Evolutionary conservation across 2,113 vertebrate species (phyloP), one percentile per base, ranked within the genome.

Genomic region (Chlorodrepanis virens): DNA sequence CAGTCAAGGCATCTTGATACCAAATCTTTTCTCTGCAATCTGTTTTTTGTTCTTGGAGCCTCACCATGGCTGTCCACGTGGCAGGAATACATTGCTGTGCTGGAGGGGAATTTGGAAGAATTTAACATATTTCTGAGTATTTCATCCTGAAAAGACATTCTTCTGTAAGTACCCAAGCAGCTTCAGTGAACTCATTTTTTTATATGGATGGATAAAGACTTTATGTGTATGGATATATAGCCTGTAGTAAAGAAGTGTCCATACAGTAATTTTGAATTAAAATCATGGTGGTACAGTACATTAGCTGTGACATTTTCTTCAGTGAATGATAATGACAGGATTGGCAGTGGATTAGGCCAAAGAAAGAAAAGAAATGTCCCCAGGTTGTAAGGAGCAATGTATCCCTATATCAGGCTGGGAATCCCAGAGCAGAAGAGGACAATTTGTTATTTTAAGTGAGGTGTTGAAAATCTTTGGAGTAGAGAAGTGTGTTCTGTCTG

Each of bases 221-320:
- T 89, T 54, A 27, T 83, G 35, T 54, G 24, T 54, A n/a, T 35
- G 76, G 63, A 52, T 91, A 49, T 54, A 57, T 68, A 85, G 45
- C 59, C 78, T 54, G 47, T 69, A 80, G 87, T 57, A 79, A 93
- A 79, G 63, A 65, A 90, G 28, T 67, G 52, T 35, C 82, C 19
- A 17, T 57, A 63, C 16, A 67, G 33, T n/a, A 49, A 74, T 90
- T 95, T 67, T 70, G 56, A 90, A 94, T 94, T 81, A 83, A 83
- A 93, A 88, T 52, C 7, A 0, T 33, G 25, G 39, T 67, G 71
- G 61, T 90, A 83, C 10, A 93, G 85, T 93, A 83, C 64, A 85
- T 96, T 93, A 96, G 27, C 75, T 87, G 63, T 90, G 85, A 86
- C 82, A 93, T 94, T 94, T 94, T 86, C 68, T 78, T 83, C 85